phyloP scores from a whole-genome alignment of 2,113 vertebrate species.

The Synchiropus splendidus region DNA sequence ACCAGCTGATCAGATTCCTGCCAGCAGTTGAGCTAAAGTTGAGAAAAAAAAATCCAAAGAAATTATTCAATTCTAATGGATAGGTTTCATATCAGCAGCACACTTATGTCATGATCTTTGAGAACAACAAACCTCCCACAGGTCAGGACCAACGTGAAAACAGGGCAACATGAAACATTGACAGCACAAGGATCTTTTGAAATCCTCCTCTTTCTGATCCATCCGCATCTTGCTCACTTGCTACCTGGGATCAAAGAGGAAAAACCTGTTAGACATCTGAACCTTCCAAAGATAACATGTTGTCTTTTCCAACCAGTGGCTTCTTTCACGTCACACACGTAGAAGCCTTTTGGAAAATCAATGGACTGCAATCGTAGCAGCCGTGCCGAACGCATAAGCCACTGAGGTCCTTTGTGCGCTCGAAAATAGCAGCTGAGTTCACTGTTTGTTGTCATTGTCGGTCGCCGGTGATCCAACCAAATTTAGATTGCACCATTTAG shows the following conservation, averaged over 20 bases:
- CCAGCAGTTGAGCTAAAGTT: no score
- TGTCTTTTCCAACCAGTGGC: no score
- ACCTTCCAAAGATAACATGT: no score
- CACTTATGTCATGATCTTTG: neutral
- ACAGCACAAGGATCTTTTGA: slow-evolving; percentile 40
- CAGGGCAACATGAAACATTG: slow-evolving; percentile 29
- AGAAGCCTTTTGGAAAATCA: slow-evolving; percentile 26
- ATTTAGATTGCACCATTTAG: slow-evolving; percentile 53
- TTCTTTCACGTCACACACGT: slow-evolving; percentile 14
- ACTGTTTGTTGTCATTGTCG: slow-evolving; percentile 49
- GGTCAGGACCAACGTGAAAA: slow-evolving; percentile 21
- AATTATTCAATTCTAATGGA: no score
- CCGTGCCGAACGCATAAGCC: slow-evolving; percentile 32
- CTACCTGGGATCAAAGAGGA: slow-evolving; percentile 2
- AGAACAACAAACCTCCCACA: slow-evolving; percentile 35
- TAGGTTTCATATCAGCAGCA: no score
- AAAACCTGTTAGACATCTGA: slow-evolving; percentile 4
- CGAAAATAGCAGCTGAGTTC: slow-evolving; percentile 13
- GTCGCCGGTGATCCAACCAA: slow-evolving; percentile 45
- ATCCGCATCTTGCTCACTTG: slow-evolving; percentile 4
- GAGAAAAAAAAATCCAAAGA: no score
- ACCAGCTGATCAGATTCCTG: no score
- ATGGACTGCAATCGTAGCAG: slow-evolving; percentile 24
- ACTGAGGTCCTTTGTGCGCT: slow-evolving; percentile 33
- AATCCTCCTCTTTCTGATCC: slow-evolving; percentile 33